Evolutionary conservation across 2,113 vertebrate species (phyloP).

Genomic region (Thryonomys swinderianus): DNA sequence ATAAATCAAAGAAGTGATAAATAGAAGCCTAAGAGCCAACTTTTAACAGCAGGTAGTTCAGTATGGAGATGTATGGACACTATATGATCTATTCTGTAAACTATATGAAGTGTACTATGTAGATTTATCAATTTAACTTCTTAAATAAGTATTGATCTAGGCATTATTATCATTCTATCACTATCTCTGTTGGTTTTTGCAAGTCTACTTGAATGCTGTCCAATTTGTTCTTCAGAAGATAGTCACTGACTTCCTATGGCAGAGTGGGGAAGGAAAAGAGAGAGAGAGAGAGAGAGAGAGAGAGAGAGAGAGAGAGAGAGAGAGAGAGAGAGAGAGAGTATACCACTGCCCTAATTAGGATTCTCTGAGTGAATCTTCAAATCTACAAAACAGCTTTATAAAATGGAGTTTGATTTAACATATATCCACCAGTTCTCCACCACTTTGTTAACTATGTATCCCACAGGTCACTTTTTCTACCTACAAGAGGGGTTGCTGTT

Average conservation of each 20-base stretch:
- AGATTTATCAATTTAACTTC: neutral
- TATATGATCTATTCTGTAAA: neutral
- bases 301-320: too few species aligned
- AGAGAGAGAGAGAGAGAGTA: neutral
- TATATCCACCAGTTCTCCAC: neutral
- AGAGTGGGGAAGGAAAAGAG: too few species aligned
- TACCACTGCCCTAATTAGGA: neutral
- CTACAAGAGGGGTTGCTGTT: neutral
- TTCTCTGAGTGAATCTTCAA: neutral
- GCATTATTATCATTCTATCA: neutral
- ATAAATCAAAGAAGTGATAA: neutral
- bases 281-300: too few species aligned
- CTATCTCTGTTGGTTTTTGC: neutral
- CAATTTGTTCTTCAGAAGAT: neutral
- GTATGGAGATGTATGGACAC: fast-evolving
- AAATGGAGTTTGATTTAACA: neutral
- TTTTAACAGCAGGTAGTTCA: neutral
- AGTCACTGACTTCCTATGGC: neutral
- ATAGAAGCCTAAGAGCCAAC: neutral
- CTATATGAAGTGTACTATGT: neutral
- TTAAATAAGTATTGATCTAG: neutral
- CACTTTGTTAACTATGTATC: neutral
- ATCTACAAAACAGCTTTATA: neutral
- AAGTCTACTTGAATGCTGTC: neutral
- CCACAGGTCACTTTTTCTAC: neutral